Evolutionary conservation across 2,797 vertebrate species (phyloP), one percentile per base, ranked within the genome.

Genomic region (Notoglanidium macrostoma): DNA sequence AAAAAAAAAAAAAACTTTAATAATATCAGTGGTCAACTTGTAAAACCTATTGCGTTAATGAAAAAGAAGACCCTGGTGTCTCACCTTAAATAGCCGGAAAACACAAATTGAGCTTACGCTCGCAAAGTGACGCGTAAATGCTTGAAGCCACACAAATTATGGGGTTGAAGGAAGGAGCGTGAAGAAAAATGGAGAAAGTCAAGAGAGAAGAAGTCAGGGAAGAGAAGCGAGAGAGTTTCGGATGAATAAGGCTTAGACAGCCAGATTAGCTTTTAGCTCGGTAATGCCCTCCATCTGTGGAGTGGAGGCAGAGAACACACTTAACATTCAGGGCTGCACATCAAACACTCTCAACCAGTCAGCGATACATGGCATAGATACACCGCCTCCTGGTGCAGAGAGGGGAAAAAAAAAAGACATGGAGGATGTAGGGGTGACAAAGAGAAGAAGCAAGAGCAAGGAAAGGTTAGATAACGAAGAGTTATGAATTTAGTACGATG

Each of bases 251-350:
- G 90, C 89, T 88, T 84, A 87, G 89, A 87, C 87, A 92, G 91
- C 92, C 92, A 90, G 92, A 92, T 91, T 93, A 92, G 92, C 93
- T 89, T 88, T 90, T 91, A 92, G 91, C 89, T 85, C 89, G 86
- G 85, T 78, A 90, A 87, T 90, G 89, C 90, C 92, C 91, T 93
- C 94, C 88, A 92, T 91, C 91, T 92, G 92, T 90, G 89, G 91
- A 93, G 72, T 79, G 59, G 87, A 88, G 74, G 92, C 94, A 93
- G 93, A 95, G 94, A 94, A 95, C 94, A 93, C 93, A 90, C 93
- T 95, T 95, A 95, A 94, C 94, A 95, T 96, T 95, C 95, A 92
- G 87, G 91, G 93, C 93, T 90, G 90, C 92, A 92, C 82, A 85
- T 77, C 63, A 88, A 70, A 88, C 90, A 91, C 91, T 92, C 92